These are phyloP conservation scores for Peromyscus eremicus DNA, from an alignment of 2,797 vertebrate species.

Conservation along the genomic window DNA sequence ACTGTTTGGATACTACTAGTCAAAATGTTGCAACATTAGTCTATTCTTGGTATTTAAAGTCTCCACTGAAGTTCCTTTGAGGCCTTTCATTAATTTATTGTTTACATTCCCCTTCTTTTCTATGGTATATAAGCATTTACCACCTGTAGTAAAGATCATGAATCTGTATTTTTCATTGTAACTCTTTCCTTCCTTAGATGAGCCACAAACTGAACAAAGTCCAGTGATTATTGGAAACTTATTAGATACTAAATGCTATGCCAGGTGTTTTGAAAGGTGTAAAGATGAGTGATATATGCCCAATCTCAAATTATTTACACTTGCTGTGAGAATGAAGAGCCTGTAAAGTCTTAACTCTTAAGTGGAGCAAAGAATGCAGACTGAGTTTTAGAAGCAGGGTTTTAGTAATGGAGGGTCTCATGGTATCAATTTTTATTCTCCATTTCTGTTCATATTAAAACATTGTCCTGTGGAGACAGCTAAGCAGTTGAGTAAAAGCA, in stretches of 20 bases:
- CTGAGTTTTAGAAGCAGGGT: background rate
- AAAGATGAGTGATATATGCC: background rate
- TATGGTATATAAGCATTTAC: constrained; percentile 43
- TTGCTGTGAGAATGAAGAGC: background rate
- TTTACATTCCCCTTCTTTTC: constrained; percentile 26
- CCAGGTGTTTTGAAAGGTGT: background rate
- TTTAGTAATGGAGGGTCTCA: constrained; percentile 6
- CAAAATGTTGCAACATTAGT: constrained; percentile 48
- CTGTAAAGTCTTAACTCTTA: background rate
- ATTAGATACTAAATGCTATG: background rate
- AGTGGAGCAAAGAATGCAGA: background rate
- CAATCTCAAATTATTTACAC: background rate
- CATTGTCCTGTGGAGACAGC: background rate
- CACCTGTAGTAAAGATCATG: background rate
- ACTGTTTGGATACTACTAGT: constrained; percentile 74
- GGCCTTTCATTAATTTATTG: background rate
- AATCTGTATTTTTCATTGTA: constrained; percentile 57
- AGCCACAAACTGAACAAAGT: constrained; percentile 33
- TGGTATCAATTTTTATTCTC: background rate
- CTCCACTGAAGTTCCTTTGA: constrained; percentile 4
- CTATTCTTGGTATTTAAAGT: constrained; percentile 32
- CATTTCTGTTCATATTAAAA: constrained; percentile 13
- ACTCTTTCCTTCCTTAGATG: constrained; percentile 30
- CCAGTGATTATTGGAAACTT: background rate
- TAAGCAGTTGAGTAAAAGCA: background rate